Base-by-base conservation (phyloP, 1,140 invertebrate genomes). In the Trigoniulus corallinus region DNA sequence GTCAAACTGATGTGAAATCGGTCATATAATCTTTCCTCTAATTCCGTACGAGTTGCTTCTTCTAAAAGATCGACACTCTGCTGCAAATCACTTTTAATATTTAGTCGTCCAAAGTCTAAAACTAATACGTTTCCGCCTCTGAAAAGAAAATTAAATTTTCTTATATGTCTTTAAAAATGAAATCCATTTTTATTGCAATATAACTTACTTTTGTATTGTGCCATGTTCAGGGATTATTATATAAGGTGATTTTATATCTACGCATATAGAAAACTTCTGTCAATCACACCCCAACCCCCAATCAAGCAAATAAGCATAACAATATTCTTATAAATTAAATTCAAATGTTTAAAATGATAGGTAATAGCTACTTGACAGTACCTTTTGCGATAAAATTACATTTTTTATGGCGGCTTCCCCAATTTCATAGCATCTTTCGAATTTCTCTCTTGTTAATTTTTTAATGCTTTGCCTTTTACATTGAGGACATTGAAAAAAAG, bases 21-120 rank as follows among this genome's bases (percentile, higher is more conserved):
- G 57, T 87, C 83, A 58, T 87, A 88, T 1, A 88, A 66, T 50
- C 79, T 71, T 64, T 85, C 82, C 61, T 87, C 83, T 18, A 86
- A 65, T 69, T 88, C 83, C 75, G 84, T 84, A 58, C 82, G 77
- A 0, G 83, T 86, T 0, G 79, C 77, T 60, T 84, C 81, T 64
- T 85, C 82, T 1, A 82, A 62, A 23, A 76, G 71, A 57, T 56
- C 53, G 57, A 77, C 64, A 7, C 15, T 15, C 4, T 79, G 77
- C 61, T 84, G 83, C 48, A 87, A 66, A 61, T 88, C 84, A 51
- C 79, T 86, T 54, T 74, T 76, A 1, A 88, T 67, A 27, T 72
- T 72, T 46, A 86, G 65, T 41, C 76, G 74, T 39, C 82, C 83
- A 27, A 84, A 70, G 67, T 87, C 84, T 23, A 83, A 26, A 2